phyloP scores from a whole-genome alignment of 1,140 invertebrate species.

The Diorhabda carinulata region DNA sequence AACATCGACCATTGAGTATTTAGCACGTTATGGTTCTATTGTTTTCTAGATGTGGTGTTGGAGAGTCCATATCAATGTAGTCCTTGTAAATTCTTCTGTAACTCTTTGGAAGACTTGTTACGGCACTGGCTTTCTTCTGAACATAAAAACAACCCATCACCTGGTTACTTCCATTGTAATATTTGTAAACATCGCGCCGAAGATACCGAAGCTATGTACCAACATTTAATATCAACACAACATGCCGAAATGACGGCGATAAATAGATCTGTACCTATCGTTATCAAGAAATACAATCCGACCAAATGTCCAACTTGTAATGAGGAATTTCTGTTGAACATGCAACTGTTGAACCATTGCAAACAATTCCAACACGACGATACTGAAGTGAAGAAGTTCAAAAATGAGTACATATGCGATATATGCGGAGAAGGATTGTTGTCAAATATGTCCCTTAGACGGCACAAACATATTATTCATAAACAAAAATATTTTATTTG shows the following conservation, averaged over 20 bases:
- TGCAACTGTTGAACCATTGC: conserved; percentile 64
- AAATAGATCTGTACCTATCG: conserved; percentile 74
- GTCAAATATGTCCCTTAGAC: conserved; percentile 61
- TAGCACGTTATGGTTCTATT: neutral
- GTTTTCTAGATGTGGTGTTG: conserved; percentile 55
- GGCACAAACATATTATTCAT: conserved; percentile 58
- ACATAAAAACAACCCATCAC: conserved; percentile 53
- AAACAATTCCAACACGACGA: conserved; percentile 51
- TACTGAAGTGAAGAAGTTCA: conserved; percentile 19
- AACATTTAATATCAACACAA: conserved; percentile 62
- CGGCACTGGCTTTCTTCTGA: conserved; percentile 67
- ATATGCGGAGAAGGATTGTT: conserved; percentile 56
- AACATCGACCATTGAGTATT: too few relatives aligned
- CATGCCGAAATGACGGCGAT: conserved; percentile 71
- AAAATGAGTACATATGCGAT: conserved; percentile 47
- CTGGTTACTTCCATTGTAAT: conserved; percentile 67
- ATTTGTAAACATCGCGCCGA: conserved; percentile 70
- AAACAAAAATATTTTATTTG: conserved; percentile 62
- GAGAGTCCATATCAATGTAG: conserved; percentile 81
- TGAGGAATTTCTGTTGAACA: conserved; percentile 63
- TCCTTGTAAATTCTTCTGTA: conserved; percentile 79
- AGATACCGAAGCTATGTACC: conserved; percentile 61
- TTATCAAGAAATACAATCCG: conserved; percentile 64
- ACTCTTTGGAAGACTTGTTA: conserved; percentile 67
- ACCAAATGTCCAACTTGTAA: conserved; percentile 61